Conservation (phyloP, 2,113 vertebrate genomes). For the Callaeas wilsoni region DNA sequence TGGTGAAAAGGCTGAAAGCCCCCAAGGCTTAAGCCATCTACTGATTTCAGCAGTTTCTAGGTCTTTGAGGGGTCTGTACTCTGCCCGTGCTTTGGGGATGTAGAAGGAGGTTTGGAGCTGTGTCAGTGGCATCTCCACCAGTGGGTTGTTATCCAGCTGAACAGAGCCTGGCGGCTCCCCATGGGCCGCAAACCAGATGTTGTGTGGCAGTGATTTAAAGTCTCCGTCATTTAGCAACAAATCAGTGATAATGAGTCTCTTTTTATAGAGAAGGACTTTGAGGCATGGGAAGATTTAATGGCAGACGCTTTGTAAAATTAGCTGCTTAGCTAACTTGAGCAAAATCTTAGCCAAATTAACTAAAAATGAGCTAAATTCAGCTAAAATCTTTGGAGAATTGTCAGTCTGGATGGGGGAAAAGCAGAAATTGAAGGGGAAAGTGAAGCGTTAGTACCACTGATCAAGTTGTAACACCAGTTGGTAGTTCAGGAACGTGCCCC, state of each 20-base stretch:
- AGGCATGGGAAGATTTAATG: neutral
- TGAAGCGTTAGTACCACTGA: neutral
- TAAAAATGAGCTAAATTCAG: neutral
- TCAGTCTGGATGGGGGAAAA: neutral
- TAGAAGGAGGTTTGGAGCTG: neutral
- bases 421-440: neutral
- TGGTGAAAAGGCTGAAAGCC: neutral
- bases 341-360: neutral
- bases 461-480: neutral
- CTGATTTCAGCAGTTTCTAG: neutral
- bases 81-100: fast-evolving
- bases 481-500: neutral
- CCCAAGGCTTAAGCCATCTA: neutral
- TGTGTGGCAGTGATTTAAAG: slow-evolving; percentile 16
- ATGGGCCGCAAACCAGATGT: neutral
- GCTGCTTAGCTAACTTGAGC: neutral
- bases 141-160: neutral
- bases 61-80: neutral
- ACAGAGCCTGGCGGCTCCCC: neutral
- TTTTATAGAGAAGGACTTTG: neutral
- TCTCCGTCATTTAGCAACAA: slow-evolving; percentile 4
- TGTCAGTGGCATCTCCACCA: neutral
- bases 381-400: neutral
- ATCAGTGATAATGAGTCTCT: neutral
- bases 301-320: neutral